Evolutionary conservation across 2,113 vertebrate species (phyloP).

Genomic region (Pterophyllum scalare): DNA sequence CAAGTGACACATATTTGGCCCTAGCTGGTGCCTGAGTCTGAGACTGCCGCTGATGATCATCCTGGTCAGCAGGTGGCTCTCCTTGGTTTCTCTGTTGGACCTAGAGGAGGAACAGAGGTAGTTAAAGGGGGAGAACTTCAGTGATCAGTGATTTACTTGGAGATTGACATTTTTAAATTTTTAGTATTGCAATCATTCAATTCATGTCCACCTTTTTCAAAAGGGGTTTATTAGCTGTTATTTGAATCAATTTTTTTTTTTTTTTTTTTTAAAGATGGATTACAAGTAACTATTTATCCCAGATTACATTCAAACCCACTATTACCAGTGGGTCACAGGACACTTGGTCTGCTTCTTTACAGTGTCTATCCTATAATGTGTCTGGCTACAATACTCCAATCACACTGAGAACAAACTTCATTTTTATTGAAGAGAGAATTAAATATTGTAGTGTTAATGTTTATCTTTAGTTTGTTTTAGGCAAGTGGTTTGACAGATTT

Average conservation of each 20-base stretch:
- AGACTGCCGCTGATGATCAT: conserved; percentile 82
- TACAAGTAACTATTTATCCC: neutral
- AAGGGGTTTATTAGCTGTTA: no score
- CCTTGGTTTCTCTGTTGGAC: conserved; percentile 84
- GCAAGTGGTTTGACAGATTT: neutral
- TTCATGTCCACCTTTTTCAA: no score
- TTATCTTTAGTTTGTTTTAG: neutral
- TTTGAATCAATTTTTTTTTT: no score
- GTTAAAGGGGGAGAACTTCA: neutral
- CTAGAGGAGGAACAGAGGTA: conserved; percentile 19
- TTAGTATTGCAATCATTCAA: no score
- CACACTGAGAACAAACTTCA: neutral
- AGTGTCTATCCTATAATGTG: neutral
- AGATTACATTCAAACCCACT: neutral
- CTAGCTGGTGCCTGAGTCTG: conserved; percentile 80
- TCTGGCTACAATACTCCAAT: neutral
- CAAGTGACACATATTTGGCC: conserved; percentile 90
- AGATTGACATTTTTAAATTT: no score
- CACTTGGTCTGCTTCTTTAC: neutral
- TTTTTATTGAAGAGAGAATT: neutral
- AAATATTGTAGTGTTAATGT: neutral
- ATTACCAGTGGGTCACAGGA: neutral
- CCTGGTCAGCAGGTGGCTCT: conserved; percentile 86
- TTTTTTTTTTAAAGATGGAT: no score
- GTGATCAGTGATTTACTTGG: neutral